Conservation (phyloP, 2,797 vertebrate genomes). For the Craterocephalus amniculus region DNA sequence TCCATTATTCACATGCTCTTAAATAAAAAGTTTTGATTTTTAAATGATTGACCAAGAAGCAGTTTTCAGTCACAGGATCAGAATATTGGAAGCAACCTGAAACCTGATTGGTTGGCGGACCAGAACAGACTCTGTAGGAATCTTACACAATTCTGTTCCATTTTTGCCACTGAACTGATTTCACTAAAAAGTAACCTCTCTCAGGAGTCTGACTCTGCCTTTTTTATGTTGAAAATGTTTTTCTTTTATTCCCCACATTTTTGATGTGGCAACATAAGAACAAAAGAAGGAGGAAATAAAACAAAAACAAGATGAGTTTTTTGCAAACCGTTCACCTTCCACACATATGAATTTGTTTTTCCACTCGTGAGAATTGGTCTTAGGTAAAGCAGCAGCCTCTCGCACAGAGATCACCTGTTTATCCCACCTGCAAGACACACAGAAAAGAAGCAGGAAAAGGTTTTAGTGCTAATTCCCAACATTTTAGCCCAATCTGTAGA, state of each 20-base stretch:
- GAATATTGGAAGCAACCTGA: neutral
- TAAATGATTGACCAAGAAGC: neutral
- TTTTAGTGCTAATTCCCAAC: neutral
- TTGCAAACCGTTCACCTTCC: slow-evolving; percentile 86
- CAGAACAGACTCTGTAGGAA: neutral
- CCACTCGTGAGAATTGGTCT: slow-evolving; percentile 86
- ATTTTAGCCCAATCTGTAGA: neutral
- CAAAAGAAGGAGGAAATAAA: neutral
- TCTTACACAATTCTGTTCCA: neutral
- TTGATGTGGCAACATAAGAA: neutral
- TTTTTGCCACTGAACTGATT: too few relatives aligned
- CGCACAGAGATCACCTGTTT: slow-evolving; percentile 91
- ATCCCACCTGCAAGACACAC: slow-evolving; percentile 85
- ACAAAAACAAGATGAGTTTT: neutral
- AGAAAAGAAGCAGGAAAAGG: neutral
- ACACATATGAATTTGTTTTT: slow-evolving; percentile 94
- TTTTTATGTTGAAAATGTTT: neutral
- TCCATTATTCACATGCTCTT: neutral
- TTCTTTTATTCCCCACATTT: neutral
- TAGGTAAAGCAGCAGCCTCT: slow-evolving; percentile 89
- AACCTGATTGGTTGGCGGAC: neutral
- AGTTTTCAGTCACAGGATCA: neutral
- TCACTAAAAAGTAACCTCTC: neutral
- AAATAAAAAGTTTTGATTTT: neutral
- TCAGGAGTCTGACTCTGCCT: neutral